Conservation (phyloP, 1,140 invertebrate species). For the Hypsibius dujardini region DNA sequence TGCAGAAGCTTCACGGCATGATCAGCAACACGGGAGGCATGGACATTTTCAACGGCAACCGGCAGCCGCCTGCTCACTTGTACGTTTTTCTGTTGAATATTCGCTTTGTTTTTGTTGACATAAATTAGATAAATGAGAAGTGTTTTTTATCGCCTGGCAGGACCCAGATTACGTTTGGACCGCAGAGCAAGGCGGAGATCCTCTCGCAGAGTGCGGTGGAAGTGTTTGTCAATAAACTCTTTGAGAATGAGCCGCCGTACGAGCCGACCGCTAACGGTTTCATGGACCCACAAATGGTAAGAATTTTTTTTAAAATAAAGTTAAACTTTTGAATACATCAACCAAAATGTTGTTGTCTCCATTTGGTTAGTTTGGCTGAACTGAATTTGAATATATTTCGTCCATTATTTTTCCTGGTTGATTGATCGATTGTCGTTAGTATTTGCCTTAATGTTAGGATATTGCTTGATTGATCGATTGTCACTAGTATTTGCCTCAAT, state of each 20-base stretch:
- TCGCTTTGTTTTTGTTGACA: background rate
- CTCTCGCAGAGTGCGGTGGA: background rate
- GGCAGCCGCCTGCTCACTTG: background rate
- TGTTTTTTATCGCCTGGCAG: background rate
- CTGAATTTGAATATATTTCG: no score
- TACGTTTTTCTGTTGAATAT: background rate
- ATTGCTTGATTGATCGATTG: no score
- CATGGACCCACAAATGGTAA: conserved; percentile 8
- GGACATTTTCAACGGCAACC: background rate
- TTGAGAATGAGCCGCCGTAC: background rate
- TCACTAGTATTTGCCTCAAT: no score
- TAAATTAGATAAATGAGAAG: no score
- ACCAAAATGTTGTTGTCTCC: no score
- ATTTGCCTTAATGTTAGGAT: no score
- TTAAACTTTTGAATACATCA: no score
- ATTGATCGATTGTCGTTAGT: no score
- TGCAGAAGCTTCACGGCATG: conserved; percentile 8
- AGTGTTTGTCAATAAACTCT: background rate
- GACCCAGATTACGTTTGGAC: background rate
- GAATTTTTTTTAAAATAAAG: background rate
- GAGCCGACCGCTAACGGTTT: background rate
- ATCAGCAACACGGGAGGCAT: background rate
- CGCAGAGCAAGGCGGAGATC: conserved; percentile 7
- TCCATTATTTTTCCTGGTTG: no score
- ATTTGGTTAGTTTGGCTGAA: no score